Percentiles rank a stretch among this genome's conserved stretches.
phyloP scores from a whole-genome alignment of 2,113 vertebrate genomes.

The Ailuropoda melanoleuca region DNA sequence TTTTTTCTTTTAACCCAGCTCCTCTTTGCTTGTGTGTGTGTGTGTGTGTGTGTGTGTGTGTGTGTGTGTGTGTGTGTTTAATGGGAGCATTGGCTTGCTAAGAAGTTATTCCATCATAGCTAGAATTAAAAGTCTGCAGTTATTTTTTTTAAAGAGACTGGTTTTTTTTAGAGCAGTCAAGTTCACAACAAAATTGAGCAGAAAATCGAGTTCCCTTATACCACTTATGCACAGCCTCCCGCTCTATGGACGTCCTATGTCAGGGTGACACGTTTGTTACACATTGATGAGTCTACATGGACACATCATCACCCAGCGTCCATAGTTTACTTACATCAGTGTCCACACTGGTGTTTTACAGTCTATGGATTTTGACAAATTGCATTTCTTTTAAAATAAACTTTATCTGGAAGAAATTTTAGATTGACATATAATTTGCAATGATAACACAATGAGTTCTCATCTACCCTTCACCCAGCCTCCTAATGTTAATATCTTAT shows the following conservation, averaged over 20 bases:
- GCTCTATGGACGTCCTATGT: too few species aligned
- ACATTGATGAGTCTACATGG: not conserved
- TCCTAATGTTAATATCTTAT: not conserved
- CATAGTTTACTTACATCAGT: not conserved
- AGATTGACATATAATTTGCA: not conserved
- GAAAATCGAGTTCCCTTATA: not conserved
- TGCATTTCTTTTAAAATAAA: not conserved
- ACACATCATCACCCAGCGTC: not conserved
- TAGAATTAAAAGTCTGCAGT: not conserved
- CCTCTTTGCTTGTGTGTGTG: not conserved
- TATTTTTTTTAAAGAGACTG: not conserved
- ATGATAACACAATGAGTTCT: not conserved
- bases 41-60: not conserved
- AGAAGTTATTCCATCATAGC: not conserved
- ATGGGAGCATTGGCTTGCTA: not conserved
- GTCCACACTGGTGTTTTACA: not conserved
- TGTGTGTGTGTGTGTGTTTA: not conserved
- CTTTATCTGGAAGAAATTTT: not conserved
- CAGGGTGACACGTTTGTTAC: too few species aligned
- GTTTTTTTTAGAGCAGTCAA: not conserved
- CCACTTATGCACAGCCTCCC: not conserved
- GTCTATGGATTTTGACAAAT: not conserved
- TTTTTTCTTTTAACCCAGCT: not conserved
- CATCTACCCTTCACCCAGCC: not conserved
- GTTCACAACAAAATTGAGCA: not conserved